Evolutionary conservation across 1,140 invertebrate species (phyloP), one percentile per base, ranked within the genome.

Genomic region (Euwallacea fornicatus): DNA sequence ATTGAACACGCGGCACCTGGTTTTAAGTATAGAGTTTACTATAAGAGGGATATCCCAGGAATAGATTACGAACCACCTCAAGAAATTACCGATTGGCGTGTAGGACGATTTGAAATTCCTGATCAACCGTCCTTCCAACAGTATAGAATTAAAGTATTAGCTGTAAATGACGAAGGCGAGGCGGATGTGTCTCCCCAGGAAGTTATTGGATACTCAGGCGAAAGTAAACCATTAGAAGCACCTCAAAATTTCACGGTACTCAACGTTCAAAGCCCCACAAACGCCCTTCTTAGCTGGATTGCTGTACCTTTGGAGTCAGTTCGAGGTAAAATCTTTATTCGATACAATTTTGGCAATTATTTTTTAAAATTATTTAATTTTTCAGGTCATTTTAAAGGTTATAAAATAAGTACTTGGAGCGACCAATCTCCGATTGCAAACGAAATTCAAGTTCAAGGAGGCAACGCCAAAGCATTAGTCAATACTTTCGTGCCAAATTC

Each of bases 381-480:
- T 61, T 33, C 42, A 72, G 70, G 70, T n/a, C 92, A 97, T 81
- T 95, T 98, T 81, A 92, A 91, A 77, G 96, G 96, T 9, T 98
- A 98, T 81, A 97, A 97, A 82, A 94, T 98, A 64, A 92, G 96
- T 82, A 96, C 93, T 1, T 98, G 96, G 96, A 94, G 91, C 6
- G 92, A 94, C n/a, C 84, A 84, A 50, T 76, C 76, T 13, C 70
- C 69, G 8, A 75, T 76, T 33, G 83, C 90, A 56, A 86, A 92
- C 62, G 93, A 96, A 82, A 91, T 94, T 56, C 86, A 92, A 56
- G 86, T 94, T n/a, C 89, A 88, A 76, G 87, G 88, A 0, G 89
- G 91, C 76, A 87, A 86, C 0, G 92, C 89, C 0, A 84, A 85
- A 54, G 88, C 90, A 42, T 77, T 93, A n/a, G 89, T 97, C 0